These are phyloP conservation scores for Percina caprodes DNA, from an alignment of 2,113 vertebrate genomes.

Conservation along the genomic window DNA sequence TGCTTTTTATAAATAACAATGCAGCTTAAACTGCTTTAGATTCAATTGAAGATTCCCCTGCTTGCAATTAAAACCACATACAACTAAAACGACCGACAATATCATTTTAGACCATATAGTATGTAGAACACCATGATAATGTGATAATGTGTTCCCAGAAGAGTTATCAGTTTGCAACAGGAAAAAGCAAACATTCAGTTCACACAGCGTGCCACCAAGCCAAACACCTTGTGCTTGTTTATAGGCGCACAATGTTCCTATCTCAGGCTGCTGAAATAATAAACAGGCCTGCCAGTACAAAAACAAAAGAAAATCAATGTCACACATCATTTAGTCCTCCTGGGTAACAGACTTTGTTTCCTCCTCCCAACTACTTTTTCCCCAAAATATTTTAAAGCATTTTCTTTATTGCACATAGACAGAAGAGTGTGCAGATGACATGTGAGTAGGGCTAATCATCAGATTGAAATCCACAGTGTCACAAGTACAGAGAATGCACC, in stretches of 20 bases:
- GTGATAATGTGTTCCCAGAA: background rate
- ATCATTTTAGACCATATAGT: background rate
- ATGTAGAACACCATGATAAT: background rate
- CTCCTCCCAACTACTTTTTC: background rate
- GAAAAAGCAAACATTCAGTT: constrained; percentile 39
- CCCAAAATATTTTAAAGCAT: constrained; percentile 14
- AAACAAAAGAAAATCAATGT: constrained; percentile 50
- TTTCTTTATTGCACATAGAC: constrained; percentile 7
- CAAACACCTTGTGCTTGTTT: constrained; percentile 38
- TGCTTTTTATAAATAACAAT: background rate
- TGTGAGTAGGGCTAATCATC: background rate
- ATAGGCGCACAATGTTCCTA: constrained; percentile 35
- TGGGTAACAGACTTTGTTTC: constrained; percentile 37
- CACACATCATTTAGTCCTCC: constrained; percentile 26
- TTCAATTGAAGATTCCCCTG: background rate
- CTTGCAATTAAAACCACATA: background rate
- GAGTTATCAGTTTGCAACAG: constrained; percentile 18
- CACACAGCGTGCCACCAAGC: constrained; percentile 28
- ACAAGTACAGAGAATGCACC: constrained; percentile 13
- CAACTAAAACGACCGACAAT: background rate
- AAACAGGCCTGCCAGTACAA: constrained; percentile 26
- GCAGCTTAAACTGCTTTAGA: background rate
- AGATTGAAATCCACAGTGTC: constrained; percentile 30
- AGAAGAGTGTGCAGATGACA: constrained; percentile 3
- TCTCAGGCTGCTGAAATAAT: constrained; percentile 31